A percentile compares a stretch with the other conserved stretches of the same genome.
Conservation (phyloP, 2,888 invertebrate genomes). For the Chymomyza amoena region DNA sequence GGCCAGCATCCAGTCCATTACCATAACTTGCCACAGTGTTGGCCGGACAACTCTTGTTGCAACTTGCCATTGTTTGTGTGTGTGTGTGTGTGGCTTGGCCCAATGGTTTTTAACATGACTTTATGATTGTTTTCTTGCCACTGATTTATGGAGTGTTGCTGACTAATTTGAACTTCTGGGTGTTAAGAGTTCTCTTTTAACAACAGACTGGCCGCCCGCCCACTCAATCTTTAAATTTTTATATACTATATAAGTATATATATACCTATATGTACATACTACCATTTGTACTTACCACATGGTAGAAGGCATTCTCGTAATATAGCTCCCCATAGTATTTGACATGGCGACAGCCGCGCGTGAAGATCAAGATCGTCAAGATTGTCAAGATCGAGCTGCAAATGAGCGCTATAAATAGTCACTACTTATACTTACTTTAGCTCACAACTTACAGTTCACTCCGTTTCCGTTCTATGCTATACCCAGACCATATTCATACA, state of each 20-base stretch:
- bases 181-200: slow-evolving; percentile 50
- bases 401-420: background rate
- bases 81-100: slow-evolving; percentile 6
- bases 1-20: background rate
- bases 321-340: background rate
- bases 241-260: too few relatives aligned
- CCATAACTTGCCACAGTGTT: background rate
- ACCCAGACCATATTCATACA: background rate
- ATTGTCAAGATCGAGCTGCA: background rate
- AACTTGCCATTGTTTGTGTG: slow-evolving; percentile 39
- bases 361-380: slow-evolving; percentile 8
- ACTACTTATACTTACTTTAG: background rate
- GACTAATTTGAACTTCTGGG: slow-evolving; percentile 63
- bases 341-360: background rate
- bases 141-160: slow-evolving; percentile 69
- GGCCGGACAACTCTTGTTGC: background rate
- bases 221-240: background rate
- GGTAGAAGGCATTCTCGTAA: too few relatives aligned
- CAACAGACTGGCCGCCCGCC: slow-evolving; percentile 26
- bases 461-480: background rate
- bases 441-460: background rate
- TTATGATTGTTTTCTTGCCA: slow-evolving; percentile 41
- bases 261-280: too few relatives aligned
- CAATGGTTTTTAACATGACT: slow-evolving; percentile 20
- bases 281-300: background rate